phyloP scores from a whole-genome alignment of 1,140 invertebrate genomes.

The Euschistus heros region DNA sequence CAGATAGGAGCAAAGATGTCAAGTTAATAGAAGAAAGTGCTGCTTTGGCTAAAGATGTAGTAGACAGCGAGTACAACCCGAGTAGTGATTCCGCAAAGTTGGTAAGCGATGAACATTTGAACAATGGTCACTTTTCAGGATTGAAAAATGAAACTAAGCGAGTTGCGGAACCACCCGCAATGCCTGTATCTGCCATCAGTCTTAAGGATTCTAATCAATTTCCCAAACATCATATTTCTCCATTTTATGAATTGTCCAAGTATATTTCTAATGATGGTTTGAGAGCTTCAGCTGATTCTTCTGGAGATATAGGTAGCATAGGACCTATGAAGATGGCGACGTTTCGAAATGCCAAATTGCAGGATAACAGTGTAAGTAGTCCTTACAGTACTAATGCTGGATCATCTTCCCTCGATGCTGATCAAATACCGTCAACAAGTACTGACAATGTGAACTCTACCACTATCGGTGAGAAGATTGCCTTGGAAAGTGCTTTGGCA shows the following conservation, averaged over 20 bases:
- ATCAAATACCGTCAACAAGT: background rate
- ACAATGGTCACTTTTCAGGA: background rate
- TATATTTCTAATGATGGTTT: background rate
- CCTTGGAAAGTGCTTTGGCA: too few relatives aligned
- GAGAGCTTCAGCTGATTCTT: background rate
- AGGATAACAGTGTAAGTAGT: too few relatives aligned
- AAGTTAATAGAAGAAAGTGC: background rate
- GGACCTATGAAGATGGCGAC: too few relatives aligned
- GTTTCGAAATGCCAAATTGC: too few relatives aligned
- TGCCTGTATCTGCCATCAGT: background rate
- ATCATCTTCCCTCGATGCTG: too few relatives aligned
- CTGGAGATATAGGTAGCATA: too few relatives aligned
- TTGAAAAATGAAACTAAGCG: background rate
- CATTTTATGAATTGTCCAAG: background rate
- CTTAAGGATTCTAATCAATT: background rate
- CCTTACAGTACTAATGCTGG: too few relatives aligned
- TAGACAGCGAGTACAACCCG: background rate
- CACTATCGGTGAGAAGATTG: background rate
- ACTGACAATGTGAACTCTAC: background rate
- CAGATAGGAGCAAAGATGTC: too few relatives aligned
- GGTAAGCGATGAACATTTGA: background rate
- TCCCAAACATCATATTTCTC: background rate
- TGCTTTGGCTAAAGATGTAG: background rate
- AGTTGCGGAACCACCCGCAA: background rate
- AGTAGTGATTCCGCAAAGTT: background rate